Conservation (phyloP, 2,888 invertebrate species). For the Aphrophora alni region DNA sequence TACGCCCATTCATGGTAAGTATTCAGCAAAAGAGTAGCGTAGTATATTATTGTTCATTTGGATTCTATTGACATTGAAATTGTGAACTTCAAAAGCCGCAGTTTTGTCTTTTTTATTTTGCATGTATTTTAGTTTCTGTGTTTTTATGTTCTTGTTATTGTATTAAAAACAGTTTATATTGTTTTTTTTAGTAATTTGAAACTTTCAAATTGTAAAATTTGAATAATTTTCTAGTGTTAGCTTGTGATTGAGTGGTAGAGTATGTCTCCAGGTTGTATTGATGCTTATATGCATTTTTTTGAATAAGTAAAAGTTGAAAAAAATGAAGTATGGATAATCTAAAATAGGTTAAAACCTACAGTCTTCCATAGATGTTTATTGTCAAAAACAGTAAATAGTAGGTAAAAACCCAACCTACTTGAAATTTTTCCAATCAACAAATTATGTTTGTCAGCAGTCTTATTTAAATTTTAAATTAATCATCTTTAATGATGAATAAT, state of each 20-base stretch:
- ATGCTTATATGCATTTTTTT: background rate
- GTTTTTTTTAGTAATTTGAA: background rate
- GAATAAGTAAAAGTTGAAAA: background rate
- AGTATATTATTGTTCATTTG: background rate
- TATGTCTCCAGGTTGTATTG: background rate
- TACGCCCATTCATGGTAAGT: constrained; percentile 2
- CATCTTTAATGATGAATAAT: too few relatives aligned
- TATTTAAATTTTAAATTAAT: too few relatives aligned
- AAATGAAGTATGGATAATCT: too few relatives aligned
- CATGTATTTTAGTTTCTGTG: background rate
- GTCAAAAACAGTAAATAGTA: too few relatives aligned
- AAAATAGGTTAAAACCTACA: too few relatives aligned
- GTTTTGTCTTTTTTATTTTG: background rate
- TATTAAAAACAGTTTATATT: background rate
- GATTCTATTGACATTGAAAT: background rate
- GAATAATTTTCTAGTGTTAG: background rate
- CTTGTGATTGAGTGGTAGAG: background rate
- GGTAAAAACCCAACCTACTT: too few relatives aligned
- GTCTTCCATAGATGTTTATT: too few relatives aligned
- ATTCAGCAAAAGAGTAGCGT: background rate
- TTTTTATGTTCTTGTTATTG: background rate
- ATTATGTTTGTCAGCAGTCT: too few relatives aligned
- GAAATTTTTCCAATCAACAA: too few relatives aligned
- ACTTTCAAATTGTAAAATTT: too few relatives aligned
- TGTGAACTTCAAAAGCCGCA: background rate